Percentiles rank a stretch among this genome's conserved stretches.
Evolutionary conservation across 2,888 invertebrate species (phyloP).

Genomic region (Scaeva pyrastri): DNA sequence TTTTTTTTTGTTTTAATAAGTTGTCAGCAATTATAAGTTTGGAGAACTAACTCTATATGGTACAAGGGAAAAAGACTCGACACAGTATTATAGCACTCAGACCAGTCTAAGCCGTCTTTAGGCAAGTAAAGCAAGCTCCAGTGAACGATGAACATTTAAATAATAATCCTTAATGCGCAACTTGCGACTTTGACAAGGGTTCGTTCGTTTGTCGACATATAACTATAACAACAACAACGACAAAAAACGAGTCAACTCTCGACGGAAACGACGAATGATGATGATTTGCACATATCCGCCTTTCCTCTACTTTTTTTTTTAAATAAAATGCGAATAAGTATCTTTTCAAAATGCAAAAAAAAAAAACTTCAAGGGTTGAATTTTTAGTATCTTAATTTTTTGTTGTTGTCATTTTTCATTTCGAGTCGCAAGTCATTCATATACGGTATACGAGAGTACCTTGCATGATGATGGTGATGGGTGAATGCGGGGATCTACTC

Average conservation of each 20-base stretch:
- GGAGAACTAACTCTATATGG: constrained; percentile 11
- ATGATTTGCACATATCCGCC: constrained; percentile 73
- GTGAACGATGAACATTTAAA: constrained; percentile 61
- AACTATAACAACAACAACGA: neutral
- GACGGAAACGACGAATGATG: constrained; percentile 62
- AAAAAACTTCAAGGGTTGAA: constrained; percentile 44
- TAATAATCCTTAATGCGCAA: constrained; percentile 71
- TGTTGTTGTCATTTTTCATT: constrained; percentile 30
- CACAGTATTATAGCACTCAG: constrained; percentile 12
- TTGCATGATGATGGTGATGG: neutral
- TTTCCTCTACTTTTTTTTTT: constrained; percentile 30
- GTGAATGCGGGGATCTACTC: constrained; percentile 29
- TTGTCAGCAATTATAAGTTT: constrained; percentile 63
- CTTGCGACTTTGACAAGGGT: constrained; percentile 71
- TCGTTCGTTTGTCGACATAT: neutral
- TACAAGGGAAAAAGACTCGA: neutral
- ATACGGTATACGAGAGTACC: no score
- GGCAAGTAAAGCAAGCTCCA: constrained; percentile 29
- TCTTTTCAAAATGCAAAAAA: constrained; percentile 36
- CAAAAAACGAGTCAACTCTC: constrained; percentile 33
- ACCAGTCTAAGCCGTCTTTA: constrained; percentile 35
- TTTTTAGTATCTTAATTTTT: constrained; percentile 27
- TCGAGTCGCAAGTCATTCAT: constrained; percentile 12
- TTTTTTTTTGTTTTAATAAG: neutral
- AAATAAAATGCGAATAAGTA: constrained; percentile 52